These are phyloP conservation scores for Bettongia penicillata DNA, from an alignment of 2,113 vertebrate species.

Conservation along the genomic window DNA sequence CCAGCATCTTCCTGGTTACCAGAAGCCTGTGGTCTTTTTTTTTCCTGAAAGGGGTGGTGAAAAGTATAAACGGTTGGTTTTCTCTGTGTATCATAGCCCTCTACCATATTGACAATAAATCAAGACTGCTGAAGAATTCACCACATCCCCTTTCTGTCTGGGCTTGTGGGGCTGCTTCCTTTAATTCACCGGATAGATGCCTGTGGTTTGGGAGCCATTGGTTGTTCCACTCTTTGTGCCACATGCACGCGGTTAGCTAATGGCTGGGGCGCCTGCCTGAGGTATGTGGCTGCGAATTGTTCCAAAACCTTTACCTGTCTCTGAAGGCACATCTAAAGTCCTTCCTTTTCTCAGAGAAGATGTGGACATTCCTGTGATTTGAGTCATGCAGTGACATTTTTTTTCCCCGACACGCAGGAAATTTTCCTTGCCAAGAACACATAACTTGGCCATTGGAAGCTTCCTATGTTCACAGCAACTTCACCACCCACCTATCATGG, in stretches of 20 bases:
- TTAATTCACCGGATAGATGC: slow-evolving; percentile 60
- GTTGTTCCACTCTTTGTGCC: slow-evolving; percentile 52
- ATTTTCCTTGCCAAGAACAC: slow-evolving; percentile 51
- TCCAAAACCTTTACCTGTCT: slow-evolving; percentile 61
- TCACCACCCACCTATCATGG: slow-evolving; percentile 29
- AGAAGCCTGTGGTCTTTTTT: neutral
- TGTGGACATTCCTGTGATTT: slow-evolving; percentile 61
- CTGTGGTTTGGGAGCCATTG: slow-evolving; percentile 67
- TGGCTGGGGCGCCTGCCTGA: slow-evolving; percentile 57
- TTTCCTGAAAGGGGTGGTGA: neutral
- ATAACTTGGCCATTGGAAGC: slow-evolving; percentile 58
- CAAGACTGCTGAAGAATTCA: slow-evolving; percentile 51
- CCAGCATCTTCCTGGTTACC: slow-evolving; percentile 21
- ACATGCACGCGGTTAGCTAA: slow-evolving; percentile 61
- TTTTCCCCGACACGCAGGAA: slow-evolving; percentile 46
- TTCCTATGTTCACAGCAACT: slow-evolving; percentile 49
- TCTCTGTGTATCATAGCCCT: slow-evolving; percentile 30
- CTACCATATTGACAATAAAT: slow-evolving; percentile 67
- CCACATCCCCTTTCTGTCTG: slow-evolving; percentile 64
- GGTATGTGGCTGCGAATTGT: slow-evolving; percentile 30
- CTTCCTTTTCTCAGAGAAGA: slow-evolving; percentile 52
- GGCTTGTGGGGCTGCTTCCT: slow-evolving; percentile 53
- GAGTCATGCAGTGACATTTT: slow-evolving; percentile 45
- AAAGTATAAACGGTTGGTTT: neutral
- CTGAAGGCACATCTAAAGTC: neutral